phyloP scores from a whole-genome alignment of 2,888 invertebrate genomes.

The Piscicola geometra region DNA sequence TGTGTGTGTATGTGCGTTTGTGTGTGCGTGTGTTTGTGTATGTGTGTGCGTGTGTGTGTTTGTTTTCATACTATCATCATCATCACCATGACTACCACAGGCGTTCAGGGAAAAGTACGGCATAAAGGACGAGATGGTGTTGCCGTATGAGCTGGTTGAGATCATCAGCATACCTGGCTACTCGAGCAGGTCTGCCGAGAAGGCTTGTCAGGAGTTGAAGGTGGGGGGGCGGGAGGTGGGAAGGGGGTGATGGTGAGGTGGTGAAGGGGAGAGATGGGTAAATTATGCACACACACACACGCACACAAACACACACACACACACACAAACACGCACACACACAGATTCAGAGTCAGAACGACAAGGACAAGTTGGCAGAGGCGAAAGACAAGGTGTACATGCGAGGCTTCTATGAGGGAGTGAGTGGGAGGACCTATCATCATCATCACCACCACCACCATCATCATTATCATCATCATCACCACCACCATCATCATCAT shows the following conservation, averaged over 20 bases:
- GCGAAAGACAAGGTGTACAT: conserved; percentile 94
- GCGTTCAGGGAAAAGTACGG: conserved; percentile 86
- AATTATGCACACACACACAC: no score
- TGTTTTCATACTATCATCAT: no score
- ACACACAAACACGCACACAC: no score
- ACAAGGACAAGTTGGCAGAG: conserved; percentile 82
- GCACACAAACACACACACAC: no score
- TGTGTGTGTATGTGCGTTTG: neutral
- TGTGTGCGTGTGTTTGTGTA: neutral
- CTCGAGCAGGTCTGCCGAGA: conserved; percentile 78
- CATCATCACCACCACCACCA: no score
- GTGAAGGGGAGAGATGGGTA: no score
- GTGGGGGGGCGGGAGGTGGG: neutral
- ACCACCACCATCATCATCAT: no score
- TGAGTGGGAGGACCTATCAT: conserved; percentile 46
- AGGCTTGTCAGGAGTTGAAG: conserved; percentile 79
- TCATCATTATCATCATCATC: no score
- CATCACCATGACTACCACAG: conserved; percentile 48
- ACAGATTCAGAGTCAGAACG: conserved; percentile 89
- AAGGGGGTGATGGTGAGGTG: no score
- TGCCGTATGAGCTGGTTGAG: conserved; percentile 70
- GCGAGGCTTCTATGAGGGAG: conserved; percentile 81
- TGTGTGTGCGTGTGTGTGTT: neutral
- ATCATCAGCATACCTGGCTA: conserved; percentile 86
- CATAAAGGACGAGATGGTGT: conserved; percentile 75